Evolutionary conservation across 2,113 vertebrate species (phyloP), one percentile per base, ranked within the genome.

Genomic region (Halichoerus grypus): DNA sequence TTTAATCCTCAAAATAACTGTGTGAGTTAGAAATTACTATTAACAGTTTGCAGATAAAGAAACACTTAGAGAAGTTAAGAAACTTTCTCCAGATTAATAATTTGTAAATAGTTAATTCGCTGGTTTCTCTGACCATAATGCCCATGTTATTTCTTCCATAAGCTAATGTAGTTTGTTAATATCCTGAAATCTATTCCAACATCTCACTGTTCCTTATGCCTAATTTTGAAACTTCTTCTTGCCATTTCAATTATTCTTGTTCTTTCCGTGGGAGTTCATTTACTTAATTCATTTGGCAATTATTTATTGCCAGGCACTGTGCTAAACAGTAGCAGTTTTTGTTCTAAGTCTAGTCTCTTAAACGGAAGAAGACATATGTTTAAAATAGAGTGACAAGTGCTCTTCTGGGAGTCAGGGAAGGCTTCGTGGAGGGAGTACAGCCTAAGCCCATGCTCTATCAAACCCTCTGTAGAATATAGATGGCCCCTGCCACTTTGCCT

Each of bases 171-270:
- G 4, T 90, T 79, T 94, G 33, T 79, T 96, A 71, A 63, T 42
- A 31, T 91, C 36, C 39, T 79, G 9, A 11, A 90, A 3, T 72
- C 53, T 87, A 1, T 42, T 83, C 10, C 42, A 80, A 33, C 22
- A 36, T 84, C 9, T 89, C 33, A 93, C 15, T 65, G 9, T 74
- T 94, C 15, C 36, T 92, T 18, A 83, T 59, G 18, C 55, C 18
- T 96, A 85, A 76, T 93, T 92, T 96, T 93, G 63, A 95, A 94
- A 92, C 24, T 24, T 83, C 7, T 67, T 95, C 9, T 57, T 95
- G 18, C 18, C 26, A 65, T 95, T 93, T 91, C 26, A 86, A 0
- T 95, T 89, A 65, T 80, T 92, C 16, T 87, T 96, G 10, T 79
- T 96, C 7, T 55, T 94, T 94, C 77, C 65, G 18, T 82, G 33